Evolutionary conservation across 35 echinoderm and acorn worm species (phyloP).

Genomic region (Strongylocentrotus purpuratus): DNA sequence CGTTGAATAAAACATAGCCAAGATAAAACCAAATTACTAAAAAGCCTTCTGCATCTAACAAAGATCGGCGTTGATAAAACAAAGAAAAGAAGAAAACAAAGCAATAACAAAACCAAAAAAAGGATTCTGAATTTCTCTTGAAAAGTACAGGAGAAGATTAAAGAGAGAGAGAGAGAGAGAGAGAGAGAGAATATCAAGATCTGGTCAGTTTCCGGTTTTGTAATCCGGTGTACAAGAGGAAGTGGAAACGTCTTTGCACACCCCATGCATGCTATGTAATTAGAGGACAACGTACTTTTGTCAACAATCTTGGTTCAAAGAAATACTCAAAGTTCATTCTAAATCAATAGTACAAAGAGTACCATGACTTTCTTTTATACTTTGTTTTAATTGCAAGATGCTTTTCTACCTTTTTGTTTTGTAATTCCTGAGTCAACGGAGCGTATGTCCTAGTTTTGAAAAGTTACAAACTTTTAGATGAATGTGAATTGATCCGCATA

Average conservation of each 20-base stretch:
- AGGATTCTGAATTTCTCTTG: no score
- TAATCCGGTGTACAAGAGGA: not conserved
- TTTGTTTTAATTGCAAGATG: not conserved
- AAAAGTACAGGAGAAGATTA: no score
- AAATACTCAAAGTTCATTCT: not conserved
- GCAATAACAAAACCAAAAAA: no score
- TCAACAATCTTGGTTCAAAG: not conserved
- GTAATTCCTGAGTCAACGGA: not conserved
- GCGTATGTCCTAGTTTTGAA: not conserved
- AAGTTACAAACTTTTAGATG: not conserved
- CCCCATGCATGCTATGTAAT: not conserved
- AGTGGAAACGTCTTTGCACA: not conserved
- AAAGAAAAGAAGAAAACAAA: no score
- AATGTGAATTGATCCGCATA: not conserved
- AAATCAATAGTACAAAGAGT: not conserved
- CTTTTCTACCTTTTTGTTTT: not conserved
- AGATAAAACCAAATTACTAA: no score
- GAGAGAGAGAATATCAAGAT: not conserved
- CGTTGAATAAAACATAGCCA: no score
- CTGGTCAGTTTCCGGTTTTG: conserved; percentile 23
- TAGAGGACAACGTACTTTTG: conserved; percentile 7
- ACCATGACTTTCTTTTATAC: not conserved
- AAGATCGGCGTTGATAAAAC: no score
- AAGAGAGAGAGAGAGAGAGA: not conserved
- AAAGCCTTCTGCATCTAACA: no score